These are phyloP conservation scores for Diogma glabrata DNA, from an alignment of 2,888 invertebrate genomes.

Conservation along the genomic window DNA sequence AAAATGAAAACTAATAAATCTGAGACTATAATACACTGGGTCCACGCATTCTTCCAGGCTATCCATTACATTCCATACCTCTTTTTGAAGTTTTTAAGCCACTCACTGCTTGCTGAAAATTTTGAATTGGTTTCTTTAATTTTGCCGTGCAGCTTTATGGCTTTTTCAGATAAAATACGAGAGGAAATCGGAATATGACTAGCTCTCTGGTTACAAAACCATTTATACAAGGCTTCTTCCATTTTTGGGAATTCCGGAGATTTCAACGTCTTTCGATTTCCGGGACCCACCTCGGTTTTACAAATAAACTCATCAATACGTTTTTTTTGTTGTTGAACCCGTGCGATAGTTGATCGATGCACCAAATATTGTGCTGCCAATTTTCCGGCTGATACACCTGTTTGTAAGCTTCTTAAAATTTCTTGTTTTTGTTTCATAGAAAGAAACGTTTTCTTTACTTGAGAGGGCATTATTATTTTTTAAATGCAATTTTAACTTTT, in stretches of 20 bases:
- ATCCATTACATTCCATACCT: background rate
- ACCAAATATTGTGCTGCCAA: background rate
- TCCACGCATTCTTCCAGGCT: too few relatives aligned
- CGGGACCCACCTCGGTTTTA: slow-evolving; percentile 11
- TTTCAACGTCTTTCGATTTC: slow-evolving; percentile 12
- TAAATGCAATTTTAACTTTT: too few relatives aligned
- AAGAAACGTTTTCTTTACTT: background rate
- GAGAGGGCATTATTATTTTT: background rate
- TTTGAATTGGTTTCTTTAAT: slow-evolving; percentile 3
- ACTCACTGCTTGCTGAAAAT: slow-evolving; percentile 5
- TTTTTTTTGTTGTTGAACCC: background rate
- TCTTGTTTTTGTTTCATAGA: background rate
- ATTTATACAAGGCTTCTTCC: slow-evolving; percentile 16
- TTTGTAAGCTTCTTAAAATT: background rate
- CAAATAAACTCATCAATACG: background rate
- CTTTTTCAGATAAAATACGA: slow-evolving; percentile 11
- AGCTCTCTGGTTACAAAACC: slow-evolving; percentile 11
- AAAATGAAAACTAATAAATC: too few relatives aligned
- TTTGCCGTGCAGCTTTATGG: slow-evolving; percentile 15
- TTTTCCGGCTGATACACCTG: background rate
- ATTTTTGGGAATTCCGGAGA: slow-evolving; percentile 11
- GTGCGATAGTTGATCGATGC: background rate
- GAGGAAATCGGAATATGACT: background rate
- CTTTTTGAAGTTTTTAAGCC: slow-evolving; percentile 14
- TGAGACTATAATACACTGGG: too few relatives aligned